Conservation (phyloP, 2,888 invertebrate species). For the Drosophila acutilabella region DNA sequence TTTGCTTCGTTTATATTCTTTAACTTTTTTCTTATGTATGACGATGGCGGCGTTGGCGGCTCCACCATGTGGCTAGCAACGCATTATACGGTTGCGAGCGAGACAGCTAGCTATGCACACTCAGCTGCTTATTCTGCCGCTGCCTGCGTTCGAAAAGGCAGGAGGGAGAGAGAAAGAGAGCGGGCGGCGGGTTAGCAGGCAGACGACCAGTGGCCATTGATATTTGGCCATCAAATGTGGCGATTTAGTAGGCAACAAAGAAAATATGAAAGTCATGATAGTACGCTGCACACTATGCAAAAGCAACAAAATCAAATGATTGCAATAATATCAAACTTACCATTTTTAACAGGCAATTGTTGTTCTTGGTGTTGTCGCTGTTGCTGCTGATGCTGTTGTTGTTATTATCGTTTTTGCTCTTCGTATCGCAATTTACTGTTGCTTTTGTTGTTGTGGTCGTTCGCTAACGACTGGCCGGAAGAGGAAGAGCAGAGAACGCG, state of each 20-base stretch:
- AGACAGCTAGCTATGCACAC: slow-evolving; percentile 47
- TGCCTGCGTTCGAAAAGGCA: background rate
- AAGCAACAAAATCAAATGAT: slow-evolving; percentile 2
- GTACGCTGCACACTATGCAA: slow-evolving; percentile 14
- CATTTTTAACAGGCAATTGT: slow-evolving; percentile 39
- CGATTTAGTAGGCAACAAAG: slow-evolving; percentile 41
- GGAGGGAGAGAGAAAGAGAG: slow-evolving; percentile 3
- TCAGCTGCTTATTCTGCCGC: slow-evolving; percentile 49
- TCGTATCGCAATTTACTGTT: slow-evolving; percentile 31
- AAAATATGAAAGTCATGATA: slow-evolving; percentile 50
- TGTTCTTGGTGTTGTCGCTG: background rate
- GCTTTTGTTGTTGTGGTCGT: slow-evolving; percentile 15
- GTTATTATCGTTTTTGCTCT: slow-evolving; percentile 22
- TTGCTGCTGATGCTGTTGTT: background rate
- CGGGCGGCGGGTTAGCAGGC: background rate
- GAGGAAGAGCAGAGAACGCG: slow-evolving; percentile 50
- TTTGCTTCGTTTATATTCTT: slow-evolving; percentile 26
- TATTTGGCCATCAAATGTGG: slow-evolving; percentile 55
- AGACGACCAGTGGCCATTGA: slow-evolving; percentile 42
- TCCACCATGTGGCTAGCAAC: slow-evolving; percentile 58
- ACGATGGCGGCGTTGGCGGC: background rate
- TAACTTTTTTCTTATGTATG: slow-evolving; percentile 1
- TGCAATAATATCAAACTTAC: slow-evolving; percentile 38
- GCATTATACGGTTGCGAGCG: slow-evolving; percentile 39
- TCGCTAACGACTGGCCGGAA: slow-evolving; percentile 42